Evolutionary conservation across 2,113 vertebrate genomes (phyloP).

Genomic region (Cryptoleucopteryx plumbea): DNA sequence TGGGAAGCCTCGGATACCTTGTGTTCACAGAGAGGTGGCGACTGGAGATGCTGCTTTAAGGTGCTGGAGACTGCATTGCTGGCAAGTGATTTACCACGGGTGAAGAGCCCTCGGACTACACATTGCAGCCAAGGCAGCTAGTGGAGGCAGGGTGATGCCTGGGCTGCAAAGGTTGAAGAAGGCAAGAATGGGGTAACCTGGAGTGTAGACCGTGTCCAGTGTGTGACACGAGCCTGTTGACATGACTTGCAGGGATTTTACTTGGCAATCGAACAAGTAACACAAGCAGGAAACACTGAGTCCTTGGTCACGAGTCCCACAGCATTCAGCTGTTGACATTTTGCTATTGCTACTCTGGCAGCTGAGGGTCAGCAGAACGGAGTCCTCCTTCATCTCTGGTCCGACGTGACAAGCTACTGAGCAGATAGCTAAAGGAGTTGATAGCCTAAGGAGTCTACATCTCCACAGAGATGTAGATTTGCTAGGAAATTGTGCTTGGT

Average conservation of each 20-base stretch:
- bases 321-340: background rate
- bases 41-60: background rate
- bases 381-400: background rate
- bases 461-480: background rate
- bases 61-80: background rate
- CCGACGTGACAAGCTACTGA: background rate
- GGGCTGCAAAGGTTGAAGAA: background rate
- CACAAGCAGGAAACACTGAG: background rate
- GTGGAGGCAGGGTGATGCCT: background rate
- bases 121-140: background rate
- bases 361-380: background rate
- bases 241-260: background rate
- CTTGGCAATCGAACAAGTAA: background rate
- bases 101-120: background rate
- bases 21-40: background rate
- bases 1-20: background rate
- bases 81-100: background rate
- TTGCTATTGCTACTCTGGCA: background rate
- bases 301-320: background rate
- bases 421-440: background rate
- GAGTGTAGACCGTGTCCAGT: background rate
- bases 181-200: background rate
- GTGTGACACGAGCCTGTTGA: background rate
- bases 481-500: background rate
- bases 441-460: background rate